These are phyloP conservation scores for Psococerastis gibbosa DNA, from an alignment of 2,888 invertebrate genomes.

Conservation along the genomic window DNA sequence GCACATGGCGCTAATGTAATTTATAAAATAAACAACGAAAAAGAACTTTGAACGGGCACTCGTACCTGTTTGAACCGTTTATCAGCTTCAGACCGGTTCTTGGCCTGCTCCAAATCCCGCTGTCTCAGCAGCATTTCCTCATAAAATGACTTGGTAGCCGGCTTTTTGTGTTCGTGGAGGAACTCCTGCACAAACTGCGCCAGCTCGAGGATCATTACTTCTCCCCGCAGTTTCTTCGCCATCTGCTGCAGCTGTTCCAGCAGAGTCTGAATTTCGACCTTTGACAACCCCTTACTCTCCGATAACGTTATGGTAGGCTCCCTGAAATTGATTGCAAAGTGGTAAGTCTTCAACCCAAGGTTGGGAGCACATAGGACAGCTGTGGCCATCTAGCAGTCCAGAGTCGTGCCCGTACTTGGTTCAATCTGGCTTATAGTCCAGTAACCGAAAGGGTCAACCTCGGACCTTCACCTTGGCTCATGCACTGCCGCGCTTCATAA, in stretches of 20 bases:
- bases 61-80: slow-evolving; percentile 31
- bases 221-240: slow-evolving; percentile 41
- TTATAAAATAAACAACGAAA: no score
- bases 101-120: slow-evolving; percentile 42
- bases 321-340: no score
- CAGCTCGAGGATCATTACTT: slow-evolving; percentile 74
- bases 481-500: no score
- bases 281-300: slow-evolving; percentile 63
- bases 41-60: slow-evolving; percentile 14
- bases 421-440: no score
- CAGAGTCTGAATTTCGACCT: slow-evolving; percentile 41
- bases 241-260: slow-evolving; percentile 37
- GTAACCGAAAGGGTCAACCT: no score
- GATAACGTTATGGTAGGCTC: slow-evolving; percentile 48
- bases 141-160: slow-evolving; percentile 63
- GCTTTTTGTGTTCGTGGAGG: slow-evolving; percentile 61
- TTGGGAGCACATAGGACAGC: no score
- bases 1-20: no score
- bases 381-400: no score
- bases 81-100: slow-evolving; percentile 42
- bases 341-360: no score
- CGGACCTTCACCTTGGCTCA: no score
- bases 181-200: slow-evolving; percentile 62
- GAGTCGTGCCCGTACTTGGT: no score
- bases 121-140: slow-evolving; percentile 73